A percentile compares a stretch with the other conserved stretches of the same genome.
phyloP scores from a whole-genome alignment of 1,140 invertebrate species.

The Drosophila sucinea region DNA sequence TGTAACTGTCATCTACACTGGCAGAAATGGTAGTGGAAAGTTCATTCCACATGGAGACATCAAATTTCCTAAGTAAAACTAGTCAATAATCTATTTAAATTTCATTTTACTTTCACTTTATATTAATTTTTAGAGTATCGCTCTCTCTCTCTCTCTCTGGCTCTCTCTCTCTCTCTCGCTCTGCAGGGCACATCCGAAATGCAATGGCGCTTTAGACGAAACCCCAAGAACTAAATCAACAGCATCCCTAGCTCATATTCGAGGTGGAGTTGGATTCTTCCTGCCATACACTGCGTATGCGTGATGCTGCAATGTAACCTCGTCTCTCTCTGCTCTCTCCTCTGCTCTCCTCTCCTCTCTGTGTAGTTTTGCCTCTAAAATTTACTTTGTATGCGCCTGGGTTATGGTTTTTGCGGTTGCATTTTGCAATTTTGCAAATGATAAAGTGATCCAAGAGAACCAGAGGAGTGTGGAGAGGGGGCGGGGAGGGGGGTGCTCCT shows the following conservation, averaged over 20 bases:
- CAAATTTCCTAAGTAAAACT: too few relatives aligned
- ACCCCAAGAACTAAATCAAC: constrained; percentile 71
- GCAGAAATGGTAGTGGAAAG: neutral
- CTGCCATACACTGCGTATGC: constrained; percentile 65
- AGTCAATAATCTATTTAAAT: too few relatives aligned
- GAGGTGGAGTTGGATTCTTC: constrained; percentile 20
- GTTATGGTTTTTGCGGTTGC: constrained; percentile 79
- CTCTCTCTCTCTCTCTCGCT: neutral
- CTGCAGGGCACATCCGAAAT: constrained; percentile 43
- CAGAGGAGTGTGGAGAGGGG: too few relatives aligned
- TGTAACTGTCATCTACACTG: constrained; percentile 30
- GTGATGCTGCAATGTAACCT: constrained; percentile 32
- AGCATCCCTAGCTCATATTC: constrained; percentile 41
- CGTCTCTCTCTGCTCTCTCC: neutral
- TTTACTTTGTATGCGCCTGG: constrained; percentile 72
- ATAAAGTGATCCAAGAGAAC: constrained; percentile 68
- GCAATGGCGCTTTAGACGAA: constrained; percentile 49
- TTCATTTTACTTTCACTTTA: too few relatives aligned
- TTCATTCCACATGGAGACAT: neutral
- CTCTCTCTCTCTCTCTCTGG: too few relatives aligned
- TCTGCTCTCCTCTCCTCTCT: neutral
- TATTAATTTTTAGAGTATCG: too few relatives aligned
- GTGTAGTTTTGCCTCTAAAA: constrained; percentile 47
- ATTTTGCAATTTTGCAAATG: constrained; percentile 81
- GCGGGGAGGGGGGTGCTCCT: too few relatives aligned